phyloP scores from a whole-genome alignment of 2,113 vertebrate genomes.

The Rhizomys pruinosus region DNA sequence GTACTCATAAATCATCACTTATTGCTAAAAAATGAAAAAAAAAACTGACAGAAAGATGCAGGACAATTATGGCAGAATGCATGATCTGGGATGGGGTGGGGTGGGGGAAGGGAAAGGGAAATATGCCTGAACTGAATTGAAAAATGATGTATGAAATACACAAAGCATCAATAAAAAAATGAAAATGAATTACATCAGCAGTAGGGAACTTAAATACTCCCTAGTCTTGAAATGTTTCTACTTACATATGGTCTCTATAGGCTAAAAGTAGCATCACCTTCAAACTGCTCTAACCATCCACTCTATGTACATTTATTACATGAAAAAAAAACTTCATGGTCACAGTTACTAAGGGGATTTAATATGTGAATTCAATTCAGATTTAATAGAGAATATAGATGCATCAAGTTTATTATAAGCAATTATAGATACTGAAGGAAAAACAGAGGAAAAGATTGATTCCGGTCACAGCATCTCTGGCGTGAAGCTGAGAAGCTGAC shows the following conservation, averaged over 20 bases:
- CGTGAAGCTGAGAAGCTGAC: too few relatives aligned
- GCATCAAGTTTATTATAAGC: not conserved
- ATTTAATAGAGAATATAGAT: not conserved
- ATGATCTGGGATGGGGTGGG: too few relatives aligned
- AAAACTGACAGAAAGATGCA: too few relatives aligned
- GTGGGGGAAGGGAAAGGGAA: too few relatives aligned
- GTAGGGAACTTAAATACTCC: not conserved
- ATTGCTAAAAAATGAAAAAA: too few relatives aligned
- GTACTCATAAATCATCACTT: too few relatives aligned
- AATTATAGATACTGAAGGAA: not conserved
- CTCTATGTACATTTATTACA: not conserved
- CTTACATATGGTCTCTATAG: not conserved
- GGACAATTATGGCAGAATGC: too few relatives aligned
- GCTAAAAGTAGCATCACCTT: not conserved
- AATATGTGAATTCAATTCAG: not conserved
- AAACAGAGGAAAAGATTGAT: not conserved
- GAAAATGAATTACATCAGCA: not conserved
- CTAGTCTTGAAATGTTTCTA: not conserved
- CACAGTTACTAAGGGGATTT: not conserved
- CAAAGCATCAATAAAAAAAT: too few relatives aligned
- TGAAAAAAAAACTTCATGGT: not conserved
- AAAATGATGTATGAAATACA: too few relatives aligned
- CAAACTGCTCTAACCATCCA: not conserved
- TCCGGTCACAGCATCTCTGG: too few relatives aligned
- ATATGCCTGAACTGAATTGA: too few relatives aligned